Evolutionary conservation across 2,888 invertebrate species (phyloP).

Genomic region (Sabellastarte sp.): DNA sequence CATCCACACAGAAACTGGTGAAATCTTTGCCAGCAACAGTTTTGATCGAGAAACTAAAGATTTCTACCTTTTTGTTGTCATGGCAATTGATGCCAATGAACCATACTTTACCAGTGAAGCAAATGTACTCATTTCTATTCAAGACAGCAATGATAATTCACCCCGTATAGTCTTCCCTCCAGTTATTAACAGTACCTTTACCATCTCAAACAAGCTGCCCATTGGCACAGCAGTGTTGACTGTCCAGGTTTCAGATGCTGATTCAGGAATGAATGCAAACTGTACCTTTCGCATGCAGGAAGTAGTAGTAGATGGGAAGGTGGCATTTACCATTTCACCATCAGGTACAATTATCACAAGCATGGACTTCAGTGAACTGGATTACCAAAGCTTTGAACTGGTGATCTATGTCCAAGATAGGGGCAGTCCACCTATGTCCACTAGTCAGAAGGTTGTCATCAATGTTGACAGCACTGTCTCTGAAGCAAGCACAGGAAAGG

Average conservation of each 20-base stretch:
- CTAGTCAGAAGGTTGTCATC: not conserved
- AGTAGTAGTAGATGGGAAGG: not conserved
- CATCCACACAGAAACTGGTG: conserved; percentile 34
- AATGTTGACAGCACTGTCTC: conserved; percentile 1
- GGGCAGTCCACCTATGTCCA: conserved; percentile 3
- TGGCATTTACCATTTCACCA: not conserved
- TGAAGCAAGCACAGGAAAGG: not conserved
- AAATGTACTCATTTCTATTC: conserved; percentile 31
- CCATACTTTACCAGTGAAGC: conserved; percentile 24
- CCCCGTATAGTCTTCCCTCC: conserved; percentile 28
- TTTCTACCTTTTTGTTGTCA: conserved; percentile 32
- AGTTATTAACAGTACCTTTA: conserved; percentile 23
- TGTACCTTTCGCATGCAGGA: not conserved
- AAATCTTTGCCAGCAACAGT: conserved; percentile 26
- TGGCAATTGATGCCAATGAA: conserved; percentile 36
- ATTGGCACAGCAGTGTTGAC: conserved; percentile 30
- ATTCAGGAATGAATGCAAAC: conserved; percentile 32
- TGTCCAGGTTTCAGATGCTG: conserved; percentile 34
- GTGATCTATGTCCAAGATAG: conserved; percentile 1
- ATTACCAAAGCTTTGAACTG: not conserved
- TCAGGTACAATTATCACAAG: not conserved
- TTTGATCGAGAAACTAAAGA: conserved; percentile 38
- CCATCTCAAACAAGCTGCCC: conserved; percentile 29
- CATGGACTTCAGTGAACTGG: not conserved
- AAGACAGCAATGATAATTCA: conserved; percentile 39